Conservation (phyloP, 2,113 vertebrate genomes). For the Eptesicus fuscus region DNA sequence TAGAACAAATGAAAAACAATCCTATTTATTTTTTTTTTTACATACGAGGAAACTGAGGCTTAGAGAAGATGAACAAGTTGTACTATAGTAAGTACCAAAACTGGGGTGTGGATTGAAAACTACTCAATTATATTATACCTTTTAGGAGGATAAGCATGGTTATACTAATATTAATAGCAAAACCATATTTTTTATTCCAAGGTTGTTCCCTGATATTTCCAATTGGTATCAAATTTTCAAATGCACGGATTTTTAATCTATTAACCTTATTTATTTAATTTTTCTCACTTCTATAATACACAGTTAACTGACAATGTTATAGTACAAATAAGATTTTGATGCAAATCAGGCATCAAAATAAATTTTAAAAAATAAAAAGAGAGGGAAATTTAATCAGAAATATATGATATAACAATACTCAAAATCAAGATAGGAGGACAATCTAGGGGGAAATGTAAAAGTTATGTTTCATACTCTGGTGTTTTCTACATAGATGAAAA, state of each 20-base stretch:
- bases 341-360: not conserved
- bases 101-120: not conserved
- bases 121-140: not conserved
- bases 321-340: not conserved
- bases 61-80: not conserved
- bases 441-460: not conserved
- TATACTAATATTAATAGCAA: not conserved
- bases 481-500: not conserved
- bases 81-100: not conserved
- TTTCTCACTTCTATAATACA: not conserved
- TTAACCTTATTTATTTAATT: not conserved
- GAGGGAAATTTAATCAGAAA: not conserved
- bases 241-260: not conserved
- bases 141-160: not conserved
- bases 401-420: not conserved
- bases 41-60: not conserved
- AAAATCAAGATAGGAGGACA: not conserved
- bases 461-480: not conserved
- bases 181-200: not conserved
- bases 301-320: not conserved
- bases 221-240: not conserved
- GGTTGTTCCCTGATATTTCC: not conserved
- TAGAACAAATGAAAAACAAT: not conserved
- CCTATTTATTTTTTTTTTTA: not conserved
- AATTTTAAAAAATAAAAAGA: constrained; percentile 31